Conservation (phyloP, 2,797 vertebrate genomes). For the Cheracebus regulus region DNA sequence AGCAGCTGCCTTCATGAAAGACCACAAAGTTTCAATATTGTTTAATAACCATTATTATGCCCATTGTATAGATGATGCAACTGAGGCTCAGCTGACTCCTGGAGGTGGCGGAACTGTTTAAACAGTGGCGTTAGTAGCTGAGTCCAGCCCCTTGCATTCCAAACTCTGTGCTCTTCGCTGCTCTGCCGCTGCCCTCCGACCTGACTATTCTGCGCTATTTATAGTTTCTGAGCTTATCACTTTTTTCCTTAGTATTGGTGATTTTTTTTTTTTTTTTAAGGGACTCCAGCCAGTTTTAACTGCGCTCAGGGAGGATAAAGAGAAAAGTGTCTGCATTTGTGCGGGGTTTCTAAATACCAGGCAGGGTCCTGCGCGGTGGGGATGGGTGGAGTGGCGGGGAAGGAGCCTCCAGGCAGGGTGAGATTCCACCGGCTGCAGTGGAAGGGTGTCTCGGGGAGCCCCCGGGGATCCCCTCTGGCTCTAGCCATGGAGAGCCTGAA, state of each 20-base stretch:
- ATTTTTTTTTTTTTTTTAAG: neutral
- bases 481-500: neutral
- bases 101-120: neutral
- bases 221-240: neutral
- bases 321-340: neutral
- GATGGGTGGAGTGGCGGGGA: too few relatives aligned
- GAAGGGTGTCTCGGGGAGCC: neutral
- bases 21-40: neutral
- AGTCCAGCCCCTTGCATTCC: neutral
- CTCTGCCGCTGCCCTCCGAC: neutral
- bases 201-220: neutral
- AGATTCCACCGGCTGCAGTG: neutral
- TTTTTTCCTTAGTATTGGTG: neutral
- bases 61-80: conserved; percentile 47
- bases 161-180: neutral
- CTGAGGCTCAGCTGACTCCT: neutral
- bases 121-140: neutral
- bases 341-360: neutral
- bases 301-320: neutral
- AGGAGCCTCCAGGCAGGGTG: neutral
- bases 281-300: neutral
- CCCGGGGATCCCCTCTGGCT: neutral
- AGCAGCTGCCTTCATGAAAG: neutral
- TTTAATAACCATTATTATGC: neutral
- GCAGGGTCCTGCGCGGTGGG: neutral